Conservation (phyloP, 2,797 vertebrate genomes). For the Orientallactaga sibirica region DNA sequence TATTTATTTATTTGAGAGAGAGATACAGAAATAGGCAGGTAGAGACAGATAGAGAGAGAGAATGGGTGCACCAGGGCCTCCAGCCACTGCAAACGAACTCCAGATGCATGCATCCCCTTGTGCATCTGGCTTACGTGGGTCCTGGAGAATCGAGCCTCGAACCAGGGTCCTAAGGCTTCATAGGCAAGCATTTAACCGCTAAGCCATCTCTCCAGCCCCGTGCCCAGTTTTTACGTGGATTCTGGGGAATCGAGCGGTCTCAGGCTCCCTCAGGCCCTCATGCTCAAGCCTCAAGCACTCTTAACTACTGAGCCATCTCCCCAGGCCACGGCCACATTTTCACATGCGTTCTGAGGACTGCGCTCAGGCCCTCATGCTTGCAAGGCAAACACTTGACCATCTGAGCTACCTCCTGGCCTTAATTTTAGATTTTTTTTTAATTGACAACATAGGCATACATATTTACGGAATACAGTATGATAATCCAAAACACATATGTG, state of each 20-base stretch:
- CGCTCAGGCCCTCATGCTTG: neutral
- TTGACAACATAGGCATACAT: neutral
- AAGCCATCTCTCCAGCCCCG: too few relatives aligned
- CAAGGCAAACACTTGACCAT: neutral
- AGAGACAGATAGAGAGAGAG: too few relatives aligned
- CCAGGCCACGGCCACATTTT: neutral
- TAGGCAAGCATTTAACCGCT: too few relatives aligned
- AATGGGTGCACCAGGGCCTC: too few relatives aligned
- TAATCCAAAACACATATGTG: neutral
- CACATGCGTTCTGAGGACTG: neutral
- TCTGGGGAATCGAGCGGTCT: neutral
- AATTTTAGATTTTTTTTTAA: neutral
- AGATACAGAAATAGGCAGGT: too few relatives aligned
- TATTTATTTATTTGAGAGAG: too few relatives aligned
- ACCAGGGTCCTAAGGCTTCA: too few relatives aligned
- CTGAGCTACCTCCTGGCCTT: neutral
- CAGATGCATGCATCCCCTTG: too few relatives aligned
- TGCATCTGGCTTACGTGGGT: too few relatives aligned
- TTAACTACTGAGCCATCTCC: neutral
- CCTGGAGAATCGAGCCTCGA: too few relatives aligned
- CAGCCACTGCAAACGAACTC: too few relatives aligned
- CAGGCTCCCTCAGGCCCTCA: neutral
- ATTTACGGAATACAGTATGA: neutral
- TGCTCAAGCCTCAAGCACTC: neutral
- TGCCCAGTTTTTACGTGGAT: too few relatives aligned